These are phyloP conservation scores for Molossus molossus DNA, from an alignment of 2,797 vertebrate species.

Conservation along the genomic window DNA sequence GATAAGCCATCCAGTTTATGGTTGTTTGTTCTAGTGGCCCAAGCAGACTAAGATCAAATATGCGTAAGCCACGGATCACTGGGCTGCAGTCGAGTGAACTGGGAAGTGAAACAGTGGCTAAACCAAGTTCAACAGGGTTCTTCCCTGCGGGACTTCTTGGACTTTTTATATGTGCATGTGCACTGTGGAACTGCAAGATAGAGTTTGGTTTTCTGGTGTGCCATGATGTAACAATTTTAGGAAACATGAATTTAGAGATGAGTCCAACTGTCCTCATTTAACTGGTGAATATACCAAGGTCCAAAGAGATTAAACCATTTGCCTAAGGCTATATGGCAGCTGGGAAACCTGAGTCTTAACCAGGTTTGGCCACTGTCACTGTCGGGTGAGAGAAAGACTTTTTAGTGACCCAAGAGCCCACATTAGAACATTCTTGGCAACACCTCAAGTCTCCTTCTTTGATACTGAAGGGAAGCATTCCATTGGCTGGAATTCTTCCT, in stretches of 20 bases:
- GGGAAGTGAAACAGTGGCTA: neutral
- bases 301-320: neutral
- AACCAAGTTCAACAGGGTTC: neutral
- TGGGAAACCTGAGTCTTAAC: neutral
- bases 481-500: neutral
- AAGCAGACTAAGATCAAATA: neutral
- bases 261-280: neutral
- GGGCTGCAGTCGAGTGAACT: fast-evolving
- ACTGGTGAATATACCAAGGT: neutral
- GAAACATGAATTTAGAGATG: neutral
- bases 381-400: neutral
- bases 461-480: neutral
- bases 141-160: neutral
- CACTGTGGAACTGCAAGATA: neutral
- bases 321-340: neutral
- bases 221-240: neutral
- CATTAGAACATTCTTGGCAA: neutral
- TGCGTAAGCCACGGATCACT: neutral
- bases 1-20: neutral
- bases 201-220: neutral
- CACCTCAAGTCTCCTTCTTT: neutral
- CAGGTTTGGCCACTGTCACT: neutral
- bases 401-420: neutral
- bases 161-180: neutral
- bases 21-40: too few species aligned